Evolutionary conservation across 2,797 vertebrate genomes (phyloP), one percentile per base, ranked within the genome.

Genomic region (Chelmon rostratus): DNA sequence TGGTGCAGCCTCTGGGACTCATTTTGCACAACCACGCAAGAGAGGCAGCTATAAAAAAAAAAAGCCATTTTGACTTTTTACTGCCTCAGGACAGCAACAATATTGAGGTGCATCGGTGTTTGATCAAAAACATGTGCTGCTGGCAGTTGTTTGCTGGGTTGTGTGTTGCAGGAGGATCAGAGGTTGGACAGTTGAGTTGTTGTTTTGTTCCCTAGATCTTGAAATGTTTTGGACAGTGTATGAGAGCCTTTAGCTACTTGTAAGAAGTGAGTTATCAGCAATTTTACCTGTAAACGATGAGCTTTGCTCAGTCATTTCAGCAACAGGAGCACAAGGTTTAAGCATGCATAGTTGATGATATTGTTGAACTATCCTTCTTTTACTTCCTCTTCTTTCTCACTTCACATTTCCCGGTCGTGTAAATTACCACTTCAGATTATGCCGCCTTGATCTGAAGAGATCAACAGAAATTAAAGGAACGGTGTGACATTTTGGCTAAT

Each of bases 51-150:
- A 66, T 77, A 66, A 83, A 89, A 79, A 11, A 42, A 19, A 59
- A 47, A 63, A 31, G 25, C 40, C 50, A 84, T 88, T 88, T 84
- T n/a, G 69, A 80, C 69, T 88, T 52, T 76, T 80, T 59, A 74
- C 62, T 58, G 71, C 83, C 86, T 61, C 49, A 65, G 46, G 84
- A 88, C 25, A 81, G 19, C 31, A 68, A 69, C 38, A 47, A 61
- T 74, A 86, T 68, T 67, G 69, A 79, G 47, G 81, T 83, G 61
- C 77, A 77, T 89, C 81, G 65, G 59, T 53, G 69, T 78, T 78
- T 73, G 72, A 76, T 88, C 59, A 53, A 38, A 87, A 88, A 78
- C 70, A 83, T 72, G 61, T 54, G 44, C 84, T 82, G 10, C 63
- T 15, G 69, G 79, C 63, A 66, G 71, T 56, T 40, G 67, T 81